Percentiles rank a stretch among this genome's conserved stretches.
These are phyloP conservation scores for Leuciscus idus DNA, from an alignment of 2,113 vertebrate species.

Conservation along the genomic window DNA sequence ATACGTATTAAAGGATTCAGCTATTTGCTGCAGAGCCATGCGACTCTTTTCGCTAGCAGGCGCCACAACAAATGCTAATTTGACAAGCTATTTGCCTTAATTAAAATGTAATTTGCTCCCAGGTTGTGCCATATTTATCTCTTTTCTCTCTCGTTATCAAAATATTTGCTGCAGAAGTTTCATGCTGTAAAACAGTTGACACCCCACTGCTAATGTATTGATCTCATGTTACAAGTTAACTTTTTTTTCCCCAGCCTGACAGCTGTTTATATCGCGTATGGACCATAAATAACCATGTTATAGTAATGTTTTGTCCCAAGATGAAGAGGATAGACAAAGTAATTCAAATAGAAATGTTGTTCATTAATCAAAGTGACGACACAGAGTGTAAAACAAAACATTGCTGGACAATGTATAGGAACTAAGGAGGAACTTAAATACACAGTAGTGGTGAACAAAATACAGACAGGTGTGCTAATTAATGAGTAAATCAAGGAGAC, in stretches of 20 bases:
- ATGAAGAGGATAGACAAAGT: too few species aligned
- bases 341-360: too few species aligned
- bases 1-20: background rate
- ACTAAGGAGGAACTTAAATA: too few species aligned
- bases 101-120: conserved; percentile 41
- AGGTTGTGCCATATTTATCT: conserved; percentile 25
- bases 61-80: conserved; percentile 29
- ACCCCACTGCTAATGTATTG: background rate
- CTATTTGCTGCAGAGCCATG: background rate
- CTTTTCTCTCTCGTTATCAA: background rate
- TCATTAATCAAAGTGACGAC: too few species aligned
- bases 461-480: too few species aligned
- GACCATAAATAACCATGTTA: too few species aligned
- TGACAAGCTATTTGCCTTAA: conserved; percentile 41
- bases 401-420: too few species aligned
- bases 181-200: background rate
- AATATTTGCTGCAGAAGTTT: background rate
- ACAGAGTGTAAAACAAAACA: too few species aligned
- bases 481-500: too few species aligned
- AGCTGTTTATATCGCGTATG: background rate
- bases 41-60: background rate
- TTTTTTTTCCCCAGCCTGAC: background rate
- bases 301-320: too few species aligned
- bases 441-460: too few species aligned
- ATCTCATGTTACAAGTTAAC: background rate